Evolutionary conservation across 2,113 vertebrate species (phyloP).

Genomic region (Cacatua alba): DNA sequence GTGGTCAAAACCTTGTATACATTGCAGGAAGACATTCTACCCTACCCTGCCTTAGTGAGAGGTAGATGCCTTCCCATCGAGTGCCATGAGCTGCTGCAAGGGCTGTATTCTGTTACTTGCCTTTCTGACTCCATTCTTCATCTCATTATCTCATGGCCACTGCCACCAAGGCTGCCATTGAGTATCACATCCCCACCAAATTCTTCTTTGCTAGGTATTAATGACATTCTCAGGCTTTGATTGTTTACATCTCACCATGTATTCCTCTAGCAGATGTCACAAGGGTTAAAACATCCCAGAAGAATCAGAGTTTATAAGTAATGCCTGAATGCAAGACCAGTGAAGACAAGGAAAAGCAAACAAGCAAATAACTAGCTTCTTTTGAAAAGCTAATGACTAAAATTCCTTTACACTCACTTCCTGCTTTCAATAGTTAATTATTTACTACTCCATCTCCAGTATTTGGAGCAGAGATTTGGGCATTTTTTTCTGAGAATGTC

Average conservation of each 20-base stretch:
- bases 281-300: neutral
- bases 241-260: rapidly evolving
- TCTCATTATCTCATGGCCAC: neutral
- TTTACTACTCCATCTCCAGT: neutral
- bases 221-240: neutral
- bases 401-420: neutral
- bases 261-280: neutral
- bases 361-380: neutral
- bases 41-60: neutral
- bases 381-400: neutral
- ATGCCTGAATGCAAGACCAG: neutral
- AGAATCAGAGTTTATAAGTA: neutral
- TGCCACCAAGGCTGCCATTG: neutral
- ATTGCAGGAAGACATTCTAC: neutral
- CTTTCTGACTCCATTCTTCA: neutral
- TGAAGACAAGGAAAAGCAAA: neutral
- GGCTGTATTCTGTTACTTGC: neutral
- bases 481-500: neutral
- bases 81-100: neutral
- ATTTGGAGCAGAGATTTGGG: neutral
- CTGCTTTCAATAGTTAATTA: neutral
- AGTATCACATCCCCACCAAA: neutral
- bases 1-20: neutral
- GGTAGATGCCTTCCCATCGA: neutral
- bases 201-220: neutral